Percentiles rank a stretch among this genome's conserved stretches.
These are phyloP conservation scores for Mus pahari DNA, from an alignment of 2,113 vertebrate species.

Conservation along the genomic window DNA sequence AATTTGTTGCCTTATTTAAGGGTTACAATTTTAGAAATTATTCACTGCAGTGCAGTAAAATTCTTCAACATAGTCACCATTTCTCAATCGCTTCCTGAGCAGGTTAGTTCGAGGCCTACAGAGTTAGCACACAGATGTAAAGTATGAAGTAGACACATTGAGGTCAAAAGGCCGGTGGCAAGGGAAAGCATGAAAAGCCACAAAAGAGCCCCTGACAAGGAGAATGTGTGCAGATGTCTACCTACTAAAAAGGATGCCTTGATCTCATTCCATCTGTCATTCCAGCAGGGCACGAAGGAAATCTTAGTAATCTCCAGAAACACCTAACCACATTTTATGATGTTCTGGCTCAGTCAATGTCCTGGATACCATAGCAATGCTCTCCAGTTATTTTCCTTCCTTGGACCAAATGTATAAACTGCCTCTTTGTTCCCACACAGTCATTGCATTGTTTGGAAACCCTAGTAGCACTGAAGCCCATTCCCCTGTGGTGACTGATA, in stretches of 20 bases:
- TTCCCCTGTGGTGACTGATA: constrained; percentile 54
- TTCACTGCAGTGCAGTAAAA: background rate
- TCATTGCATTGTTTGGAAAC: constrained; percentile 51
- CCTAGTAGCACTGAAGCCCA: background rate
- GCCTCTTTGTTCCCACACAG: constrained; percentile 65
- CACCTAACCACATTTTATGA: constrained; percentile 26
- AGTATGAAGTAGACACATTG: background rate
- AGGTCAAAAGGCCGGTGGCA: background rate
- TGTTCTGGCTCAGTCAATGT: constrained; percentile 12
- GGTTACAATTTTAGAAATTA: background rate
- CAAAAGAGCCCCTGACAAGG: background rate
- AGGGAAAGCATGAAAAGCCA: background rate
- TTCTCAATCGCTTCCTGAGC: background rate
- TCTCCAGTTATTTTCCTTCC: background rate
- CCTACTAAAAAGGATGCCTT: background rate
- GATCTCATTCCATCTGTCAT: constrained; percentile 22
- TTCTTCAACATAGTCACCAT: background rate
- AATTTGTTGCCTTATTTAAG: background rate
- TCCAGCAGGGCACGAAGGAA: constrained; percentile 36
- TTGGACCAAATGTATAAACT: constrained; percentile 53
- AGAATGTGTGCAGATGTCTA: background rate
- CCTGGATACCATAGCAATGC: background rate
- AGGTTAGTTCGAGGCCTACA: background rate
- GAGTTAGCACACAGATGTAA: background rate
- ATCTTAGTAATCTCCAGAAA: constrained; percentile 47